A percentile compares a stretch with the other conserved stretches of the same genome.
These are phyloP conservation scores for Tupaia tana DNA, from an alignment of 2,113 vertebrate genomes.

Conservation along the genomic window DNA sequence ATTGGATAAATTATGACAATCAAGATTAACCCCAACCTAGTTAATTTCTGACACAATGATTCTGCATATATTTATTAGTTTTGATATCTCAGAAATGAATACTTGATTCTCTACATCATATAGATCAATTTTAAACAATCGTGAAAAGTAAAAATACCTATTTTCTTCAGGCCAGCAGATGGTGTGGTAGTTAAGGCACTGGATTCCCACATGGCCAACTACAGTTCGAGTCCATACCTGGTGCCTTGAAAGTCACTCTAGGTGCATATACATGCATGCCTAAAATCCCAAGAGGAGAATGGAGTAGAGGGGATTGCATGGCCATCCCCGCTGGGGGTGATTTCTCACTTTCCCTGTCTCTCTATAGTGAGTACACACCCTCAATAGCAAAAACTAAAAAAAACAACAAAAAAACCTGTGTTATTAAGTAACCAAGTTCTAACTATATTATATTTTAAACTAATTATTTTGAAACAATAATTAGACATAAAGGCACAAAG, in stretches of 20 bases:
- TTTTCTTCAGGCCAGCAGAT: not conserved
- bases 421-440: constrained; percentile 39
- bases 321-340: too few species aligned
- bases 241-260: too few species aligned
- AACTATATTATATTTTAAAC: constrained; percentile 24
- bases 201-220: too few species aligned
- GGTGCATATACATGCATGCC: too few species aligned
- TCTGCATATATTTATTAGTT: not conserved
- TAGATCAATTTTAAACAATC: constrained; percentile 9
- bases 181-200: too few species aligned
- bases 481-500: constrained; percentile 31
- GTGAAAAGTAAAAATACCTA: constrained; percentile 15
- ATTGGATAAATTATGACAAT: not conserved
- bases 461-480: not conserved
- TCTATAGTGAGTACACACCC: too few species aligned
- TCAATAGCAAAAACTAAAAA: too few species aligned
- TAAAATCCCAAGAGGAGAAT: too few species aligned
- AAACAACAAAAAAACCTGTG: not conserved
- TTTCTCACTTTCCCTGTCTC: too few species aligned
- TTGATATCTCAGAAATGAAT: constrained; percentile 29
- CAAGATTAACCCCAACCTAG: not conserved
- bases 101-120: not conserved
- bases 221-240: too few species aligned
- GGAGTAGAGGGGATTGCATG: too few species aligned
- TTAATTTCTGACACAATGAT: not conserved